Conservation (phyloP, 1,140 invertebrate genomes). For the Phymorhynchus buccinoides region DNA sequence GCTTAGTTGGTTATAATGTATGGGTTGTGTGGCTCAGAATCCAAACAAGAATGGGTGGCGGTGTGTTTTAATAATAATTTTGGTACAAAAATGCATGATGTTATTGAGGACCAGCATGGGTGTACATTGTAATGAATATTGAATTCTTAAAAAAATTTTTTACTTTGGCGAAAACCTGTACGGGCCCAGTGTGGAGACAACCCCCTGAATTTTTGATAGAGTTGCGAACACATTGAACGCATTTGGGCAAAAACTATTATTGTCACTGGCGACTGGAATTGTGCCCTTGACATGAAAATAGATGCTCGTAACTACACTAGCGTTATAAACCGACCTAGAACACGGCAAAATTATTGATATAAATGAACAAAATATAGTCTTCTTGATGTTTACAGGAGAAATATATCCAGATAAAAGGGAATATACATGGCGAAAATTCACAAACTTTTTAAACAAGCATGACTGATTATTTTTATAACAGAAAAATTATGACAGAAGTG, state of each 20-base stretch:
- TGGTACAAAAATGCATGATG: background rate
- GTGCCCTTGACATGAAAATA: background rate
- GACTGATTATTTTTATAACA: slow-evolving; percentile 42
- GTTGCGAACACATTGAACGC: background rate
- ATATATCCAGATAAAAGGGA: background rate
- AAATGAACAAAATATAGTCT: background rate
- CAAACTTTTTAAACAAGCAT: slow-evolving; percentile 4
- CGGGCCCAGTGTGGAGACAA: slow-evolving; percentile 2
- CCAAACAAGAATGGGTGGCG: too few species aligned
- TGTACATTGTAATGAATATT: too few species aligned
- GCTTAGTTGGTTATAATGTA: too few species aligned
- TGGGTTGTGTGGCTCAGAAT: too few species aligned
- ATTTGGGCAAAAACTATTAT: slow-evolving; percentile 17
- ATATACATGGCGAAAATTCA: slow-evolving; percentile 25
- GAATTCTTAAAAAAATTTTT: background rate
- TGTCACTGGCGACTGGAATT: slow-evolving; percentile 35
- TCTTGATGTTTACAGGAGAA: slow-evolving; percentile 28
- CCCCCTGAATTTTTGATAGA: slow-evolving; percentile 2
- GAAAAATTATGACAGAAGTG: background rate
- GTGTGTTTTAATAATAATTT: too few species aligned
- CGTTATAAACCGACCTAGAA: slow-evolving; percentile 21
- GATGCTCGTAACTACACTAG: background rate
- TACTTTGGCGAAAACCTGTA: background rate
- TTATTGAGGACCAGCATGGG: background rate
- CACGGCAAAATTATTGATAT: background rate